These are phyloP conservation scores for Scylla paramamosain DNA, from an alignment of 1,140 invertebrate genomes.

Conservation along the genomic window DNA sequence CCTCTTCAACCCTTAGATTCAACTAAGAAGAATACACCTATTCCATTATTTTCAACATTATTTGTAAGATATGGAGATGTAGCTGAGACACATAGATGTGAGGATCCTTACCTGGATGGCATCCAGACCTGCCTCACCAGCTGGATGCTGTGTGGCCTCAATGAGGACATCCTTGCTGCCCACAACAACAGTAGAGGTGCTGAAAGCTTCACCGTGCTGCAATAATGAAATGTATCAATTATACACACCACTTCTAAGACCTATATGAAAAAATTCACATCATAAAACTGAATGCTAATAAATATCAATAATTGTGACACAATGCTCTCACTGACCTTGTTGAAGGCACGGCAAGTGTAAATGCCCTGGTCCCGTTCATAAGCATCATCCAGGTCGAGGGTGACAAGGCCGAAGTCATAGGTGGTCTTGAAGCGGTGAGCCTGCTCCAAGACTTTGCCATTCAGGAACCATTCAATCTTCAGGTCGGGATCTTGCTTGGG, in stretches of 20 bases:
- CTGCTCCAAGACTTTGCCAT: conserved; percentile 83
- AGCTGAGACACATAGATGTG: not conserved
- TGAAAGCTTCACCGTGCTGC: conserved; percentile 91
- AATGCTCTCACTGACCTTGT: conserved; percentile 81
- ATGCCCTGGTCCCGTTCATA: conserved; percentile 97
- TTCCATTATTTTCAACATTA: not conserved
- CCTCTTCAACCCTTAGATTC: not conserved
- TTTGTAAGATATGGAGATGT: not conserved
- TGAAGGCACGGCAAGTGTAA: conserved; percentile 94
- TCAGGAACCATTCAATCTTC: conserved; percentile 97
- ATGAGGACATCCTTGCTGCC: conserved; percentile 88
- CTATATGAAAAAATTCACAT: not conserved
- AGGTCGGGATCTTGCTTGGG: conserved; percentile 98
- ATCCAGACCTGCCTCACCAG: conserved; percentile 93
- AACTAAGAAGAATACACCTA: not conserved
- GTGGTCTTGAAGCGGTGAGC: conserved; percentile 91
- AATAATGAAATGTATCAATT: conserved; percentile 37
- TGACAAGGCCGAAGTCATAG: conserved; percentile 95
- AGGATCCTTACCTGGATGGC: conserved; percentile 87
- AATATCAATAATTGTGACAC: not conserved
- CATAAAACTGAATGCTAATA: not conserved
- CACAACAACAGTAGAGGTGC: conserved; percentile 89
- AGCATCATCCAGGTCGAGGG: conserved; percentile 92
- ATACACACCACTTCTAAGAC: not conserved
- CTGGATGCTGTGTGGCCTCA: conserved; percentile 94